Conservation (phyloP, 2,797 vertebrate species). For the Silurus lanzhouensis region DNA sequence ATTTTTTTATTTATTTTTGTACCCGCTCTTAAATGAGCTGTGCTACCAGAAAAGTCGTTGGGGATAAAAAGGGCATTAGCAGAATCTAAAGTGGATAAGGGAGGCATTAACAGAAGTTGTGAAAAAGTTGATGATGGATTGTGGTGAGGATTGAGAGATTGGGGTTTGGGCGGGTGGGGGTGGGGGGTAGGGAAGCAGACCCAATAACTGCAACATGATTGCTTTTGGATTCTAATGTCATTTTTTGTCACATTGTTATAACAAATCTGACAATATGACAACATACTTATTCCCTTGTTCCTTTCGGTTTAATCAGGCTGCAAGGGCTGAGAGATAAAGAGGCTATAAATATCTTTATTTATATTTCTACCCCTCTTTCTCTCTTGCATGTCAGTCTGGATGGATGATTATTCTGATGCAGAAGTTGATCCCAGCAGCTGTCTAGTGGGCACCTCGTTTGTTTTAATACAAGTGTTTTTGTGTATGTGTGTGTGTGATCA, state of each 20-base stretch:
- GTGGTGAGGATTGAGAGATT: conserved; percentile 51
- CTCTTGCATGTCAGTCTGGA: conserved; percentile 63
- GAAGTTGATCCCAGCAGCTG: conserved; percentile 59
- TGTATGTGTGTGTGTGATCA: conserved; percentile 32
- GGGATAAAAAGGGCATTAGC: conserved; percentile 60
- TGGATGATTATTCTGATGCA: conserved; percentile 68
- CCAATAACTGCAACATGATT: conserved; percentile 78
- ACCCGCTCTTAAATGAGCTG: conserved; percentile 80
- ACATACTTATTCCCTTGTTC: conserved; percentile 69
- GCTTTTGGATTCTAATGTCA: conserved; percentile 76
- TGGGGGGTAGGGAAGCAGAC: conserved; percentile 33
- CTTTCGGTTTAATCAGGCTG: conserved; percentile 71
- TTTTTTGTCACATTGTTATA: conserved; percentile 76
- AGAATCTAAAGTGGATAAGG: conserved; percentile 69
- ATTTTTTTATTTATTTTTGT: conserved; percentile 66
- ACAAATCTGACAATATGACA: conserved; percentile 78
- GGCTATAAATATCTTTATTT: conserved; percentile 75
- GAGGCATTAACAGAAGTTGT: conserved; percentile 75
- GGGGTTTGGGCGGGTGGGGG: not conserved
- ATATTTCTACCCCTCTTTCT: conserved; percentile 51
- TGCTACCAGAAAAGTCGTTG: conserved; percentile 74
- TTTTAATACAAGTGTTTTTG: conserved; percentile 60
- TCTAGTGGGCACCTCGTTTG: conserved; percentile 56
- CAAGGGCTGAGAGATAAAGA: conserved; percentile 56
- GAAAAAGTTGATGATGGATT: conserved; percentile 73